Base-by-base conservation (phyloP, 2,888 invertebrate species). In the Glyphotaelius pellucidus region DNA sequence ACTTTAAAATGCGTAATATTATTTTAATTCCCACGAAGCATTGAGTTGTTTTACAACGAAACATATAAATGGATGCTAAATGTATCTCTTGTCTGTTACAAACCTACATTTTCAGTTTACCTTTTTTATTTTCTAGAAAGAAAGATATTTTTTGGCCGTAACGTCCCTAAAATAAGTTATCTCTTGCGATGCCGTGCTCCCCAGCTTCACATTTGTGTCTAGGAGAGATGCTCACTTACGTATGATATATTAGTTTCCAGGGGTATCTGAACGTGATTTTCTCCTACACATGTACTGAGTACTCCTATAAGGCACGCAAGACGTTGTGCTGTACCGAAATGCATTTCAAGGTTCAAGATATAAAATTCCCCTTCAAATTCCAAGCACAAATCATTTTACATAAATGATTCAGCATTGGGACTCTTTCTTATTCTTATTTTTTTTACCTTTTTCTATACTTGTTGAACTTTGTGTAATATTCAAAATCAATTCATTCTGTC, bases 261-360 rank as follows among this genome's bases (percentile, higher is more conserved):
- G 38, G 38, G 38, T 83, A 38, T 83, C 35, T 83, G 83, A 35
- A 83, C 83, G 83, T 83, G 83, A 83, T 83, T 83, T 83, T n/a
- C 25, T 38, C 83, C 32, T 15, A 83, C 14, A 83, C 83, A 83
- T 32, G 35, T 83, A 35, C 14, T 81, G 31, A 81, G 1, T 81
- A 15, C 19, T 52, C 52, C 19, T 67, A 7, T 67, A 25, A 67
- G n/a, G 25, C 67, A 67, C 67, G 25, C 67, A 67, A 25, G 5
- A 67, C 25, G 67, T 35, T 19, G 25, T 83, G 35, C 25, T 83
- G 15, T 83, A 83, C 83, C 83, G n/a, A 83, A 83, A 83, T 83
- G 83, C 83, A 83, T 83, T 83, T 83, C 83, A 38, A 35, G 83
- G 83, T 83, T 83, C 83, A 31, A 25, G 19, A 25, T 38, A 35